Base-by-base conservation (phyloP, 2,797 vertebrate species). In the Rhadinocentrus ornatus region DNA sequence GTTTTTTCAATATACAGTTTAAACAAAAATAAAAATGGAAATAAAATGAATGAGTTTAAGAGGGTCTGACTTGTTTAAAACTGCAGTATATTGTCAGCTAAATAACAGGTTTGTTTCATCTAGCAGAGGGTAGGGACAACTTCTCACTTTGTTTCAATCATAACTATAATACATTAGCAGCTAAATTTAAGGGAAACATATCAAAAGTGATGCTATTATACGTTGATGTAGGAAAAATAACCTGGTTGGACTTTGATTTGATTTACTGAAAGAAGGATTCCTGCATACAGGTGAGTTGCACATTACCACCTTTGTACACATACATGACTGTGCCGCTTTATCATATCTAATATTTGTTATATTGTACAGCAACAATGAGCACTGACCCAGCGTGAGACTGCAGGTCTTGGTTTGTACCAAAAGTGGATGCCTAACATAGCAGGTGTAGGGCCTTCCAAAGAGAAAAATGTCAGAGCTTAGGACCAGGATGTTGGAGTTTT, bases 381-480 rank as follows among this genome's bases (percentile, higher is more conserved):
- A 78, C 89, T 73, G 80, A 96, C 97, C 96, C 52, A 97, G 89
- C 29, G 83, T 94, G 50, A 98, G 85, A 20, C 24, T 82, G 80
- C 97, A 98, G 75, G 85, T 81, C 37, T 91, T 83, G 8, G 74
- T 80, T 1, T 87, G 56, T 16, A 27, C 60, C 69, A 83, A 75
- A 12, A 98, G 94, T 0, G 96, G 96, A 80, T 97, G 96, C 13
- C 92, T 86, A 6, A 94, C 96, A 2, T n/a, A 50, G 67, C 97
- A 98, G 66, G 88, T 85, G 76, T 97, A 97, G 4, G 93, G 93
- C 50, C 83, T 93, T 15, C 95, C 95, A 1, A 89, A 88, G 54
- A 92, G 91, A 0, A 86, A 86, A 0, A 85, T 63, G 6, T 82
- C 91, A 0, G 95, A 93, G 11, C 87, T 92, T 53, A 97, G 92